Evolutionary conservation across 2,113 vertebrate species (phyloP).

Genomic region (Rhagologus leucostigma): DNA sequence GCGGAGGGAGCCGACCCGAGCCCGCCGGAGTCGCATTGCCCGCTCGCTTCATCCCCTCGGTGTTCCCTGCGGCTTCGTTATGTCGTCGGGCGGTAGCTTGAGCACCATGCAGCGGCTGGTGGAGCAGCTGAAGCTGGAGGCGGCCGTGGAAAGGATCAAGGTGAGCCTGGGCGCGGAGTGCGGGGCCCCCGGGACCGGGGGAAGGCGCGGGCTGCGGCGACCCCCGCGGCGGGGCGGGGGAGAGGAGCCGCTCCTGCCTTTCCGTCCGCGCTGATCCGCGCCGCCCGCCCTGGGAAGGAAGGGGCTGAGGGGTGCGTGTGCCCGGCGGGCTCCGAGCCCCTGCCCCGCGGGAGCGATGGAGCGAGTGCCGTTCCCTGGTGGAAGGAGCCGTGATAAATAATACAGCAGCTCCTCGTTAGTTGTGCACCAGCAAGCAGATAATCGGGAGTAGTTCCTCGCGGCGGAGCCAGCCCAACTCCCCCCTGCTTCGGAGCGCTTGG

Average conservation of each 20-base stretch:
- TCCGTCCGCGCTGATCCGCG: accelerated
- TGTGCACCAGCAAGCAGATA: background rate
- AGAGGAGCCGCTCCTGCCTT: background rate
- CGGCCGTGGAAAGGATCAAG: constrained; percentile 89
- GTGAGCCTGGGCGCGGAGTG: constrained; percentile 46
- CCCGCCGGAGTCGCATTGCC: accelerated
- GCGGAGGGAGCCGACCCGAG: background rate
- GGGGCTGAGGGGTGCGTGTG: background rate
- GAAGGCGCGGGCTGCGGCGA: too few species aligned
- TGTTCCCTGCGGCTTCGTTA: background rate
- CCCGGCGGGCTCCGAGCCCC: background rate
- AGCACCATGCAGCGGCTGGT: constrained; percentile 84
- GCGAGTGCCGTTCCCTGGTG: background rate
- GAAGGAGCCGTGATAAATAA: background rate
- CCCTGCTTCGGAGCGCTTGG: background rate
- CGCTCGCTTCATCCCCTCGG: too few species aligned
- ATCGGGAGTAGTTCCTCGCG: background rate
- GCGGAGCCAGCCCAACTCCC: background rate
- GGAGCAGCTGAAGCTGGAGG: constrained; percentile 90
- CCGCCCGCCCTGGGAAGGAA: too few species aligned
- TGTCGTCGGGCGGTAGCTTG: constrained; percentile 85
- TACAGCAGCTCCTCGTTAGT: background rate
- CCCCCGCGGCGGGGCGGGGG: background rate
- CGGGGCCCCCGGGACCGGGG: too few species aligned
- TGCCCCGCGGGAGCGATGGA: background rate